Conservation (phyloP, 2,113 vertebrate species). For the Prunella himalayana region DNA sequence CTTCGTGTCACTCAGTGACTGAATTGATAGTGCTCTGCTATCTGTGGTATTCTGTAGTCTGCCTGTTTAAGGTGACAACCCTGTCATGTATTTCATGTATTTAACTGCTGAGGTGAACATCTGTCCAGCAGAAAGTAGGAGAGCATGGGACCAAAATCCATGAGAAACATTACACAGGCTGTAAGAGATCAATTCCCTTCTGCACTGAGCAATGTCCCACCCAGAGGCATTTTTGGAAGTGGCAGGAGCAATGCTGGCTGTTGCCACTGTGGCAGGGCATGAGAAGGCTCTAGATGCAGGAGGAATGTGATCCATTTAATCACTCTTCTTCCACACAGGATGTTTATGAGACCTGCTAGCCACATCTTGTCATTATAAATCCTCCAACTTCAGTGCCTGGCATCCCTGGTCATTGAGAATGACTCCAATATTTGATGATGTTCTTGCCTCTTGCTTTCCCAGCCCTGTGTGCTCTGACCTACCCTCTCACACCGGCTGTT, state of each 20-base stretch:
- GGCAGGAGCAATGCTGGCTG: background rate
- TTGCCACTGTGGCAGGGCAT: background rate
- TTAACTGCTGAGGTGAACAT: background rate
- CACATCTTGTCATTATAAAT: background rate
- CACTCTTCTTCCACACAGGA: background rate
- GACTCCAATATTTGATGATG: rapidly evolving
- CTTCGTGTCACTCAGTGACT: background rate
- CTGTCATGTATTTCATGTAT: rapidly evolving
- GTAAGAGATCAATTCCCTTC: background rate
- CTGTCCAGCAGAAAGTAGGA: background rate
- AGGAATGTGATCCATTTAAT: background rate
- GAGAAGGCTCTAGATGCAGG: background rate
- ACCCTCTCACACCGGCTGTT: background rate
- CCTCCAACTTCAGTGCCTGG: background rate
- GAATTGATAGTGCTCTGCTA: constrained; percentile 1
- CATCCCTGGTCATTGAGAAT: background rate
- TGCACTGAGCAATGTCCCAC: background rate
- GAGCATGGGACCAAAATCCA: rapidly evolving
- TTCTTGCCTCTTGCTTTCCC: background rate
- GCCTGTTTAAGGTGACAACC: background rate
- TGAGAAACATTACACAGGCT: background rate
- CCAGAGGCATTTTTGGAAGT: background rate
- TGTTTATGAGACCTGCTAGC: background rate
- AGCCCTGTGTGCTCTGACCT: background rate
- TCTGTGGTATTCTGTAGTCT: background rate